Evolutionary conservation across 2,797 vertebrate genomes (phyloP), one percentile per base, ranked within the genome.

Genomic region (Xenentodon cancila): DNA sequence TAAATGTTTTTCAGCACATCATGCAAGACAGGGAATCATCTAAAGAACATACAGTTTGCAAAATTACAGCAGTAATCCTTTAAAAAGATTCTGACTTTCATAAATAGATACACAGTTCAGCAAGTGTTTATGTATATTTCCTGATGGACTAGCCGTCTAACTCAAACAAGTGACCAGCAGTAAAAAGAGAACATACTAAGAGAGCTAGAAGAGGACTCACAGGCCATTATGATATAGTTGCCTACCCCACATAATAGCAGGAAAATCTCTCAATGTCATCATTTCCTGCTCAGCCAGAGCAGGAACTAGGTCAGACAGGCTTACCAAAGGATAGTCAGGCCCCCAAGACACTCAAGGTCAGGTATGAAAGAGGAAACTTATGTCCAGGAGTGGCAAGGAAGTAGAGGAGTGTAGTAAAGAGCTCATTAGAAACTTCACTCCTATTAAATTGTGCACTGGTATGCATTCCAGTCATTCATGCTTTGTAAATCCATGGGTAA

Each of bases 251-350:
- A 88, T 88, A 90, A 88, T 88, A 64, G 64, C 85, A 88, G 86
- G 85, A 90, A 90, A 88, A 82, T 71, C 59, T 80, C 82, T 84
- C 77, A 71, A 75, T 87, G 85, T 88, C 86, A 85, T 85, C 58
- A 73, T 81, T 81, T 81, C 81, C 80, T 58, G 49, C 32, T 55
- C 43, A 68, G 75, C 67, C 73, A n/a, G 70, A 68, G 47, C 75
- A 85, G 85, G 86, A 90, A 89, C 69, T 85, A 65, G 81, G 79
- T 86, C 84, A 89, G 85, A 86, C 79, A 68, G 59, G 81, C 59
- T 64, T 43, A 76, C 53, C 54, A 69, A 68, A 62, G 40, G 48
- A 76, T 17, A 65, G 54, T 63, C 21, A 9, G 47, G 55, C 34
- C 72, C 77, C 74, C 5, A 1, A 18, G 40, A 55, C 65, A 37